Evolutionary conservation across 2,113 vertebrate species (phyloP).

Genomic region (Zootoca vivipara): DNA sequence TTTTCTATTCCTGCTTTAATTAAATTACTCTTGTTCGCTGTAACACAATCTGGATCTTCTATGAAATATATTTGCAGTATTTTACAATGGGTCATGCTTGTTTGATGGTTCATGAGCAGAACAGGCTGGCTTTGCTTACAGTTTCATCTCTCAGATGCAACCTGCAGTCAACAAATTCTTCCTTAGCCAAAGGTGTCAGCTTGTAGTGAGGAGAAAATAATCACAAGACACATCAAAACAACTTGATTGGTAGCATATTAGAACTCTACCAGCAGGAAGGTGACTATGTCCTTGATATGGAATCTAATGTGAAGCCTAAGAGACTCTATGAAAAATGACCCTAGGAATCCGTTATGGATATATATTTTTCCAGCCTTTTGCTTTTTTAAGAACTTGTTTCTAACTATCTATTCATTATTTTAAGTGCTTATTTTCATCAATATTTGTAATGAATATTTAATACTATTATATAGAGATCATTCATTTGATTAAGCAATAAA

Average conservation of each 20-base stretch:
- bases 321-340: neutral
- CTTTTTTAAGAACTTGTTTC: neutral
- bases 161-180: neutral
- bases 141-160: neutral
- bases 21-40: neutral
- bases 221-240: slow-evolving; percentile 15
- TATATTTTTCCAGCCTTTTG: neutral
- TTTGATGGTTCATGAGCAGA: neutral
- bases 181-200: slow-evolving; percentile 3
- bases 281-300: neutral
- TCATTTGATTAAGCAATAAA: no score
- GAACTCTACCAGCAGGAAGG: slow-evolving; percentile 9
- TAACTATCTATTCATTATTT: neutral
- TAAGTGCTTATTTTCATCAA: neutral
- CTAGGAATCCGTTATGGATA: neutral
- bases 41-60: neutral
- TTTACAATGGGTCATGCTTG: neutral
- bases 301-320: neutral
- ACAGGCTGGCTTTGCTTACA: neutral
- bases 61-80: no score
- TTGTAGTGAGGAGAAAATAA: slow-evolving; percentile 5
- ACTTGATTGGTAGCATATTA: neutral
- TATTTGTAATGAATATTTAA: neutral
- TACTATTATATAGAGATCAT: no score
- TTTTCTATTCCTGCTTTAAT: neutral